Conservation (phyloP, 2,888 invertebrate species). For the Asteroscopus sphinx region DNA sequence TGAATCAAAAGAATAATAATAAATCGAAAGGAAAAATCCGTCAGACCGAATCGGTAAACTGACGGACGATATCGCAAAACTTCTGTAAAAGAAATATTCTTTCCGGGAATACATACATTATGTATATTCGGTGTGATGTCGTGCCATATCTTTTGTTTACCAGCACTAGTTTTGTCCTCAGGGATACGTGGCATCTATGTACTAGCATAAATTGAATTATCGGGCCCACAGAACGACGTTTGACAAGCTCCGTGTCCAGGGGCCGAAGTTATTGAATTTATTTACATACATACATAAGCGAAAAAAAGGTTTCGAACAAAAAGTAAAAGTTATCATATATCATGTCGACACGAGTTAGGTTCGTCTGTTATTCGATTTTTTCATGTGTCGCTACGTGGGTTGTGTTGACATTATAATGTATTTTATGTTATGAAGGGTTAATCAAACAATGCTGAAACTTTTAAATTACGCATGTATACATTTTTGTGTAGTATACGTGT, state of each 20-base stretch:
- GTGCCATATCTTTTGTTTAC: constrained; percentile 70
- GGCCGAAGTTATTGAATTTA: constrained; percentile 76
- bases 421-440: constrained; percentile 21
- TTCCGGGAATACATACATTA: constrained; percentile 64
- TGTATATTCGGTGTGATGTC: constrained; percentile 66
- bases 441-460: constrained; percentile 19
- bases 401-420: constrained; percentile 29
- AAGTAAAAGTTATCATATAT: constrained; percentile 52
- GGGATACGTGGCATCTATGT: constrained; percentile 59
- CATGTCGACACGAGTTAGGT: constrained; percentile 47
- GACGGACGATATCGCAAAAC: constrained; percentile 51
- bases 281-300: constrained; percentile 72
- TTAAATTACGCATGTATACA: constrained; percentile 13
- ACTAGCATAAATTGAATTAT: constrained; percentile 75
- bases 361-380: constrained; percentile 44
- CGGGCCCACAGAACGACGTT: constrained; percentile 65
- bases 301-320: constrained; percentile 63
- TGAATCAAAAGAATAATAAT: constrained; percentile 40
- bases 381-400: constrained; percentile 32
- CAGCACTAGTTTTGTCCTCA: constrained; percentile 60
- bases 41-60: constrained; percentile 48
- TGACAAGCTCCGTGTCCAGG: constrained; percentile 71
- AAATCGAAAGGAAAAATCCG: constrained; percentile 34
- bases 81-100: constrained; percentile 62
- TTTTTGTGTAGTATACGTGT: background rate